These are phyloP conservation scores for Metellina segmentata DNA, from an alignment of 2,888 invertebrate genomes.

Conservation along the genomic window DNA sequence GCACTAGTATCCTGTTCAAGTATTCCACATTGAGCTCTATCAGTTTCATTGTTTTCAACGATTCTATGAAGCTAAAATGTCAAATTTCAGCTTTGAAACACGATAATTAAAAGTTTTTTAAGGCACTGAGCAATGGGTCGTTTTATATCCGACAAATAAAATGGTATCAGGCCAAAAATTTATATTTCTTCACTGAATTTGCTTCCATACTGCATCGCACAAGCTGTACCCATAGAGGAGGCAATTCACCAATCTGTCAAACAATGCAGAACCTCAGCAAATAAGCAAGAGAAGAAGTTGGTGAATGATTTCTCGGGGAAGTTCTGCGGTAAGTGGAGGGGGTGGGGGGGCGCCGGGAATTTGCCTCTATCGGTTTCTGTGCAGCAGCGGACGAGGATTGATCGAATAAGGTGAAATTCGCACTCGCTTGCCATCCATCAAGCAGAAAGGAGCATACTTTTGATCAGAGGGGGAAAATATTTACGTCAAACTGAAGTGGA, in stretches of 20 bases:
- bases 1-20: too few relatives aligned
- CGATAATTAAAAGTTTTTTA: too few relatives aligned
- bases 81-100: too few relatives aligned
- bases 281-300: neutral
- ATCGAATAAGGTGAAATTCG: conserved; percentile 35
- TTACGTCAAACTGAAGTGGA: conserved; percentile 26
- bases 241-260: neutral
- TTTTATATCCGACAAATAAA: too few relatives aligned
- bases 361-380: conserved; percentile 3
- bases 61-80: too few relatives aligned
- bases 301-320: neutral
- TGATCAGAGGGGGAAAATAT: conserved; percentile 36
- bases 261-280: neutral
- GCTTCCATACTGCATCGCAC: too few relatives aligned
- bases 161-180: too few relatives aligned
- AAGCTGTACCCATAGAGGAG: neutral
- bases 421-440: conserved; percentile 18
- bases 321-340: neutral
- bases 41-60: too few relatives aligned
- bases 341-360: neutral
- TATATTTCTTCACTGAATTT: too few relatives aligned
- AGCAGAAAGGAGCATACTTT: conserved; percentile 33
- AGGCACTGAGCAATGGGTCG: too few relatives aligned
- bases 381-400: neutral
- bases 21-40: too few relatives aligned